Base-by-base conservation (phyloP, 2,113 vertebrate genomes). In the Andinoacara biseriatus region DNA sequence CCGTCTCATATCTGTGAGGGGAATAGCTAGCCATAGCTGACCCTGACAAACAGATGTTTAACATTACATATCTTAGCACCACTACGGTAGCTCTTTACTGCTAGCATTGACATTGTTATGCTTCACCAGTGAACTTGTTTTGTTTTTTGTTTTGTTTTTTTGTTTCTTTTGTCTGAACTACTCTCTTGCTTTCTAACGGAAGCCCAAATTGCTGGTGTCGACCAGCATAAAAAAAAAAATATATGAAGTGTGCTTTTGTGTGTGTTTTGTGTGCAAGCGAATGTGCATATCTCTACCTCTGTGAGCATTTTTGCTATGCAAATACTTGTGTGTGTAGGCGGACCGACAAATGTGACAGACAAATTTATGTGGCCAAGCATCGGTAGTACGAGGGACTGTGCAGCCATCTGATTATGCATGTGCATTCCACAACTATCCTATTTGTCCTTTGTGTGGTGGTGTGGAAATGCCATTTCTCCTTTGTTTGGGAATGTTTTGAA, bases 401-500 rank as follows among this genome's bases (percentile, higher is more conserved):
- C 78, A 80, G 86, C 58, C 77, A 62, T 80, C 58, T 7, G 29
- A 87, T 87, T 89, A 78, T 78, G 58, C 72, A 56, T 57, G 46
- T 74, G 74, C 82, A 57, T 72, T 86, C 82, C 54, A 60, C 43
- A 80, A 72, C 58, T 49, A 54, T 88, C 79, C 58, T 35, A 31
- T 89, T 86, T 87, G 78, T 92, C 75, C 78, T 90, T 83, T 88
- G 60, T 62, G 49, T 57, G 63, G 7, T 29, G 79, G 78, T 77
- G 77, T 84, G 78, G 31, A 89, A 91, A 92, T 76, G 83, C 78
- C 76, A 84, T 90, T 87, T 63, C 63, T 86, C 69, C 31, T 92
- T 92, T 90, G 86, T 94, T 93, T 91, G 75, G 80, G 80, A 92
- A 85, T 88, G 87, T 91, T 94, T 92, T 86, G 89, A 92, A 92